phyloP scores from a whole-genome alignment of 1,140 invertebrate species.

The Heterodera carotae region DNA sequence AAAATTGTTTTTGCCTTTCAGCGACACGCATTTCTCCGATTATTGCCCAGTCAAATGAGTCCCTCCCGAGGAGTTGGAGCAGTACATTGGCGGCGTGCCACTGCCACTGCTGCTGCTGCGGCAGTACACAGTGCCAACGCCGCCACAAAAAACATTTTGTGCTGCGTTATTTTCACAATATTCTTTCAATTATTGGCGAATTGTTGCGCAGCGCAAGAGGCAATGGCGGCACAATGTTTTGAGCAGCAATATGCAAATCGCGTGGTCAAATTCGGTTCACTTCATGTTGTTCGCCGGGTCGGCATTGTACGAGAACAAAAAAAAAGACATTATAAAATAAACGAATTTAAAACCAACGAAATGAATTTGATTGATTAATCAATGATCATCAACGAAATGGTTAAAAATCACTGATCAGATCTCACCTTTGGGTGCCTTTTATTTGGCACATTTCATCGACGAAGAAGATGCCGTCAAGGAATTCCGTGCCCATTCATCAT shows the following conservation, averaged over 20 bases:
- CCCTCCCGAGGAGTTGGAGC: neutral
- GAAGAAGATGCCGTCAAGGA: conserved; percentile 35
- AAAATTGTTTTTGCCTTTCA: neutral
- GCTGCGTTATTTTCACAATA: neutral
- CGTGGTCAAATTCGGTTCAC: conserved; percentile 44
- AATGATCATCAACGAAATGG: too few relatives aligned
- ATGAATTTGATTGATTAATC: neutral
- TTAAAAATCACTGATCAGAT: conserved; percentile 5
- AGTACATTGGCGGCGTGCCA: neutral
- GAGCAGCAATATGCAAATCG: conserved; percentile 54
- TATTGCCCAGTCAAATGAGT: neutral
- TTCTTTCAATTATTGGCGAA: neutral
- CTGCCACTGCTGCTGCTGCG: too few relatives aligned
- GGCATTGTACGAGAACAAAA: conserved; percentile 35
- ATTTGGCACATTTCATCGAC: conserved; percentile 27
- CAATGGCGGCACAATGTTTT: conserved; percentile 39
- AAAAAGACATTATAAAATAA: conserved; percentile 16
- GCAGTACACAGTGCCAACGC: too few relatives aligned
- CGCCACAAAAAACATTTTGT: neutral
- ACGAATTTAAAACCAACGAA: neutral
- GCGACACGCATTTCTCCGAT: neutral
- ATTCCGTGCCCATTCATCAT: neutral
- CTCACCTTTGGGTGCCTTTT: conserved; percentile 37
- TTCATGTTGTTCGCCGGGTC: conserved; percentile 50
- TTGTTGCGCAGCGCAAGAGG: neutral